Percentiles rank a stretch among this genome's conserved stretches.
Conservation (phyloP, 2,113 vertebrate species). For the Larimichthys polyactis region DNA sequence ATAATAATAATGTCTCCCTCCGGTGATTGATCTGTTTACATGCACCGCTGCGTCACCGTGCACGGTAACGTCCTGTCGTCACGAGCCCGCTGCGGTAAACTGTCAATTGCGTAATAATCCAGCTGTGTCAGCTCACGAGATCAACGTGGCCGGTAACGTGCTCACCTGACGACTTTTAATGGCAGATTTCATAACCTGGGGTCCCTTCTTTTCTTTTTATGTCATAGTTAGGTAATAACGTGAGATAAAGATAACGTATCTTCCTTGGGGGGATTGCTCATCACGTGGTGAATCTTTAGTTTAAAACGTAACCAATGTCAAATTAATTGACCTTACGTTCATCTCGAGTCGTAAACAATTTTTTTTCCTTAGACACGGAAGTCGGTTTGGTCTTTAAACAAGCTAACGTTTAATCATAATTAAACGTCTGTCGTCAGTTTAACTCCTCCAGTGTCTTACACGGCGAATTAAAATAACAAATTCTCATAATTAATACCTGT, state of each 20-base stretch:
- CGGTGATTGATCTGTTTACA: neutral
- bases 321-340: neutral
- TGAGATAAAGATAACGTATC: fast-evolving
- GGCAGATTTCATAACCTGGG: neutral
- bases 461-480: fast-evolving
- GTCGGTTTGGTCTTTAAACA: neutral
- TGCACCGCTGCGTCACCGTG: neutral
- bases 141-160: neutral
- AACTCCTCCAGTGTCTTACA: fast-evolving
- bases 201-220: neutral
- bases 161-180: neutral
- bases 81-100: neutral
- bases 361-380: neutral
- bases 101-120: slow-evolving; percentile 45
- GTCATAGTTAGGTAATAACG: neutral
- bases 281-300: neutral
- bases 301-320: neutral
- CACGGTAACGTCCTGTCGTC: neutral
- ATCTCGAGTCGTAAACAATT: neutral
- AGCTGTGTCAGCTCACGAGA: slow-evolving; percentile 41
- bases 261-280: fast-evolving
- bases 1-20: too few relatives aligned
- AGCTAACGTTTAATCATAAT: fast-evolving
- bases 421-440: neutral
- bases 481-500: too few relatives aligned